Evolutionary conservation across 1,140 invertebrate species (phyloP).

Genomic region (Apis cerana): DNA sequence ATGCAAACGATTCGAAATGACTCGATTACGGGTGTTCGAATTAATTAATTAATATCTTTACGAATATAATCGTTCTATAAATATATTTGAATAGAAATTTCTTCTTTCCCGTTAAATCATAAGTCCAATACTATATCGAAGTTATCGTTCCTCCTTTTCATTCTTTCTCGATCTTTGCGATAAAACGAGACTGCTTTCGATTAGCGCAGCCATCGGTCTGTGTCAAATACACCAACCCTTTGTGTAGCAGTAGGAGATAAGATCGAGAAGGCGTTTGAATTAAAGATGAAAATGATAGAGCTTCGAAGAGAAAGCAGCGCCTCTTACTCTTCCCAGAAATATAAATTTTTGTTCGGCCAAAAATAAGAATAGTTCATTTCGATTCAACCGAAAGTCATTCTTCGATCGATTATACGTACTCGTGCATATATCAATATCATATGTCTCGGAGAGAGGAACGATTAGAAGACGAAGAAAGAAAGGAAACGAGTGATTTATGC

Average conservation of each 20-base stretch:
- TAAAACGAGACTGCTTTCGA: not conserved
- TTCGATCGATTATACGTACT: not conserved
- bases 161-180: not conserved
- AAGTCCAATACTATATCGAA: no score
- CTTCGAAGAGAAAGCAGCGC: conserved; percentile 27
- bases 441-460: not conserved
- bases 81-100: no score
- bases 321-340: no score
- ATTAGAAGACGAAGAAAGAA: conserved; percentile 5
- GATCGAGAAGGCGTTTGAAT: conserved; percentile 69
- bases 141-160: not conserved
- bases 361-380: not conserved
- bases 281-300: conserved; percentile 74
- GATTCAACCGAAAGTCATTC: not conserved
- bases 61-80: no score
- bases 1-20: no score
- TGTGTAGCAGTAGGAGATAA: conserved; percentile 45
- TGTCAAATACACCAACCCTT: conserved; percentile 72
- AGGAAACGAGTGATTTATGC: conserved; percentile 59
- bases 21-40: no score
- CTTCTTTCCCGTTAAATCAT: no score
- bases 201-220: conserved; percentile 62
- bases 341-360: not conserved
- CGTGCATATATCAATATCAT: not conserved
- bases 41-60: no score